A percentile compares a stretch with the other conserved stretches of the same genome.
phyloP scores from a whole-genome alignment of 2,888 invertebrate species.

The Baronia brevicornis region DNA sequence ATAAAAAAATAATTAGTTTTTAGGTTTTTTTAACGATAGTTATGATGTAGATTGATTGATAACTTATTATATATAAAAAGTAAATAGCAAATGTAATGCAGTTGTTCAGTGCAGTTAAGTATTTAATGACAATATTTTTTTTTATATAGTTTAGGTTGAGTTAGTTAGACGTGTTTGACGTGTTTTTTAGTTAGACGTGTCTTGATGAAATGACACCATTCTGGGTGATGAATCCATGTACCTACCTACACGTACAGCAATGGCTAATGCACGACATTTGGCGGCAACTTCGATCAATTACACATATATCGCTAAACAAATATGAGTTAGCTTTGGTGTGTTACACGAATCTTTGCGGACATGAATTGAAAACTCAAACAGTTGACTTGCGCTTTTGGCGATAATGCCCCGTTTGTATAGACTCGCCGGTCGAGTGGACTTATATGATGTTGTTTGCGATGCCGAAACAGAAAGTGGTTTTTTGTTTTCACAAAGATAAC shows the following conservation, averaged over 20 bases:
- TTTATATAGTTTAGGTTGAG: too few relatives aligned
- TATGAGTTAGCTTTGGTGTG: constrained; percentile 41
- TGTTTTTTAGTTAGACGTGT: too few relatives aligned
- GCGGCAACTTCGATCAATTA: constrained; percentile 47
- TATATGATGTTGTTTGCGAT: constrained; percentile 6
- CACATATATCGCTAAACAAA: constrained; percentile 65
- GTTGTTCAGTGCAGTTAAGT: too few relatives aligned
- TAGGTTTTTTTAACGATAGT: too few relatives aligned
- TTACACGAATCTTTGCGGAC: constrained; percentile 42
- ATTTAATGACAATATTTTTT: too few relatives aligned
- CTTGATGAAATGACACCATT: too few relatives aligned
- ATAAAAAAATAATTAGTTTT: too few relatives aligned
- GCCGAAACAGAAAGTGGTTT: constrained; percentile 16
- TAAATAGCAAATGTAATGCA: too few relatives aligned
- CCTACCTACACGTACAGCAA: constrained; percentile 9
- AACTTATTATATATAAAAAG: too few relatives aligned
- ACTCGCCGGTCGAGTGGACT: constrained; percentile 11
- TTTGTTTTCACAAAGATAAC: constrained; percentile 2
- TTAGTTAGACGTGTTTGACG: too few relatives aligned
- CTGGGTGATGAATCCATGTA: constrained; percentile 3
- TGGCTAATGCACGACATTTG: constrained; percentile 36
- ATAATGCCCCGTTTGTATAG: constrained; percentile 34
- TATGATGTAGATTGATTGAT: too few relatives aligned
- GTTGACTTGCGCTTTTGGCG: constrained; percentile 46
- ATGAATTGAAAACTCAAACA: constrained; percentile 57